Conservation (phyloP, 1,140 invertebrate genomes). For the Heliconius hermathena region DNA sequence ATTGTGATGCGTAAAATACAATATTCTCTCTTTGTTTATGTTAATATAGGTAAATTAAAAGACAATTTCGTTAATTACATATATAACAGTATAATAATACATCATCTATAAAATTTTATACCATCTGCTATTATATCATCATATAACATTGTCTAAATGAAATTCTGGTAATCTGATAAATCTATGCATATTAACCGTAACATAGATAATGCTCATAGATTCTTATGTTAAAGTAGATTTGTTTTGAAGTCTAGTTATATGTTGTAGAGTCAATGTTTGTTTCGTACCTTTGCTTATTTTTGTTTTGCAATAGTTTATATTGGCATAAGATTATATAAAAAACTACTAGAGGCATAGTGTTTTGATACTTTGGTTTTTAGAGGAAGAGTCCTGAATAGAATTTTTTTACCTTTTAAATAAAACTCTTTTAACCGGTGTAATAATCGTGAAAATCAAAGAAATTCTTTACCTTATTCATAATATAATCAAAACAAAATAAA, state of each 20-base stretch:
- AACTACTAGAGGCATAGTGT: not conserved
- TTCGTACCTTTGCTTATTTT: slow-evolving; percentile 19
- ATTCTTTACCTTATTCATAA: not conserved
- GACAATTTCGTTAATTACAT: too few relatives aligned
- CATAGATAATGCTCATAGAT: not conserved
- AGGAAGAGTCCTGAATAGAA: not conserved
- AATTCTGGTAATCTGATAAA: not conserved
- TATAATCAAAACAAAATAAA: not conserved
- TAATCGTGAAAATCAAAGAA: too few relatives aligned
- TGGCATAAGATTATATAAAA: not conserved
- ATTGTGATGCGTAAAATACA: too few relatives aligned
- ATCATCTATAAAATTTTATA: not conserved
- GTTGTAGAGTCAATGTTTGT: slow-evolving; percentile 31
- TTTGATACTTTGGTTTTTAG: not conserved
- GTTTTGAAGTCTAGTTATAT: slow-evolving; percentile 16
- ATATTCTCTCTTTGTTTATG: too few relatives aligned
- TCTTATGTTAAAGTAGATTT: not conserved
- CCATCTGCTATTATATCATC: not conserved
- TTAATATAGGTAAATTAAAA: too few relatives aligned
- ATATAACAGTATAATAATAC: too few relatives aligned
- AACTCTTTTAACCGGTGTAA: too few relatives aligned
- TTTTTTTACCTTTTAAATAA: too few relatives aligned
- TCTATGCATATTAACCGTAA: not conserved
- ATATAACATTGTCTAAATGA: not conserved
- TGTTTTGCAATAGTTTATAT: not conserved